Conservation (phyloP, 1,140 invertebrate genomes). For the Saccostrea echinata region DNA sequence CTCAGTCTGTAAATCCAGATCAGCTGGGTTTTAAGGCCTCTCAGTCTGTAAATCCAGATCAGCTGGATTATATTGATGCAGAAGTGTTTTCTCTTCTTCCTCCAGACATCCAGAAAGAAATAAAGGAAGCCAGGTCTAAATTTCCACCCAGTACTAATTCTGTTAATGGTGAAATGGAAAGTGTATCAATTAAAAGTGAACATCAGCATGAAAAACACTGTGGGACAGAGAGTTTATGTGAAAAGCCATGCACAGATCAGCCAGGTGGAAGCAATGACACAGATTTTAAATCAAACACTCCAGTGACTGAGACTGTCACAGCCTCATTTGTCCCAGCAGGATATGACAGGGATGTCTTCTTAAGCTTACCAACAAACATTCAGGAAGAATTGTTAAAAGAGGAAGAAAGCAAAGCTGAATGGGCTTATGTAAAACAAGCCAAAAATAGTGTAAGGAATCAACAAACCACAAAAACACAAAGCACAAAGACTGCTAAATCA, state of each 20-base stretch:
- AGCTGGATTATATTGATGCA: slow-evolving; percentile 47
- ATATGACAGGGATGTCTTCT: slow-evolving; percentile 50
- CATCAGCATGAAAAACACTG: neutral
- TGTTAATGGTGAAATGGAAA: neutral
- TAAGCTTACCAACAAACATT: slow-evolving; percentile 54
- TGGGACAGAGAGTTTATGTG: neutral
- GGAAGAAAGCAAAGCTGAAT: slow-evolving; percentile 29
- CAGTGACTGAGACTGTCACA: neutral
- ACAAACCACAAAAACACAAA: slow-evolving; percentile 5
- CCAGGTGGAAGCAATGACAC: neutral
- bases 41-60: neutral
- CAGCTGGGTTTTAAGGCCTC: neutral
- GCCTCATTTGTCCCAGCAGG: neutral
- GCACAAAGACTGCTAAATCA: neutral
- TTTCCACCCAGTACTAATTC: neutral
- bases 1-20: neutral
- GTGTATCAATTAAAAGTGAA: neutral
- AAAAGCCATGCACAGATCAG: neutral
- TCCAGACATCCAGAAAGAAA: slow-evolving; percentile 57
- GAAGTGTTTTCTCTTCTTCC: slow-evolving; percentile 58
- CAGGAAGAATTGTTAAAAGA: slow-evolving; percentile 60
- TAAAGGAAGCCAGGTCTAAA: neutral
- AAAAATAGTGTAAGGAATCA: neutral
- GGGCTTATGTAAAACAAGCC: slow-evolving; percentile 9
- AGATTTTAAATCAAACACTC: neutral